Evolutionary conservation across 2,113 vertebrate genomes (phyloP).

Genomic region (Emydura subglobosa): DNA sequence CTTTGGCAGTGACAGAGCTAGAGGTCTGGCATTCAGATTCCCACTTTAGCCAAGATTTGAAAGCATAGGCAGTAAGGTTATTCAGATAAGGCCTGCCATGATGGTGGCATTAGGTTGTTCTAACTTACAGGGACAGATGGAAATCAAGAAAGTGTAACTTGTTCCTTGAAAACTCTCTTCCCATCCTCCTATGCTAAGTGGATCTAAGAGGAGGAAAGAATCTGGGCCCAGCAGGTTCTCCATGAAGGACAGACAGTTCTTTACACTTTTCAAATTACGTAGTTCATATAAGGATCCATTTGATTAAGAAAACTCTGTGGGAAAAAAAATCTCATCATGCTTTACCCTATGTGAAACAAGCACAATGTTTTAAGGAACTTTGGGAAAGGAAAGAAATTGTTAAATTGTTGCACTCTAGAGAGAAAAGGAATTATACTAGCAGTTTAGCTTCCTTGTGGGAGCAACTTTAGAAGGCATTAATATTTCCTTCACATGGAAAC

Average conservation of each 20-base stretch:
- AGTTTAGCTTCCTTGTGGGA: not conserved
- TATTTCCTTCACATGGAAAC: not conserved
- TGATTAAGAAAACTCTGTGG: not conserved
- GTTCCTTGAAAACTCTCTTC: not conserved
- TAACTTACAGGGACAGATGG: not conserved
- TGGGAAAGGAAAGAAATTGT: not conserved
- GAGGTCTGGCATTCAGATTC: not conserved
- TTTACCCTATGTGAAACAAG: not conserved
- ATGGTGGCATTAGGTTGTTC: not conserved
- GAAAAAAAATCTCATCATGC: not conserved
- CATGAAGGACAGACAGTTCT: not conserved
- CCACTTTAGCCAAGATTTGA: not conserved
- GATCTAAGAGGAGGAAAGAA: not conserved
- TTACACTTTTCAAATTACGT: too few species aligned
- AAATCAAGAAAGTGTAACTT: not conserved
- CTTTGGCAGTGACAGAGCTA: not conserved
- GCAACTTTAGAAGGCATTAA: not conserved
- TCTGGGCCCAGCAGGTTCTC: accelerated
- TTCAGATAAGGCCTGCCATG: accelerated
- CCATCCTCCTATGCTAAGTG: not conserved
- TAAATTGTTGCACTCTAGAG: not conserved
- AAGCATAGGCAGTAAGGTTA: not conserved
- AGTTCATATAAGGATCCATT: not conserved
- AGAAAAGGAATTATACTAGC: not conserved
- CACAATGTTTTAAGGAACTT: not conserved